These are phyloP conservation scores for Neocloeon triangulifer DNA, from an alignment of 1,140 invertebrate genomes.

Conservation along the genomic window DNA sequence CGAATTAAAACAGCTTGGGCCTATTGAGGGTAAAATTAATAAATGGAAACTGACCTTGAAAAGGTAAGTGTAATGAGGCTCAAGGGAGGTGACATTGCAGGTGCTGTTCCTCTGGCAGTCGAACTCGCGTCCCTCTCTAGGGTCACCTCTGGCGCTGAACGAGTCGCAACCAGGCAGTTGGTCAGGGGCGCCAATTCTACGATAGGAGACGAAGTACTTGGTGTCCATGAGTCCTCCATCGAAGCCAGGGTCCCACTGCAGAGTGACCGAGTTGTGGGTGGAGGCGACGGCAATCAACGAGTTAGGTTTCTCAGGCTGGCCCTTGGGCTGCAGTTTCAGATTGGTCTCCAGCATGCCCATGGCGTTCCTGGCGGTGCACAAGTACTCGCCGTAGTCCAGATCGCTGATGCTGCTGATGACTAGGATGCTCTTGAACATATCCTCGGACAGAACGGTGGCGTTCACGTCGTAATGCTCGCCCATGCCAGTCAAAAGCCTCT, in stretches of 20 bases:
- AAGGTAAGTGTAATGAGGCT: slow-evolving; percentile 59
- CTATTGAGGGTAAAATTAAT: too few relatives aligned
- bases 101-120: slow-evolving; percentile 66
- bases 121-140: slow-evolving; percentile 48
- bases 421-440: slow-evolving; percentile 60
- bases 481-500: slow-evolving; percentile 39
- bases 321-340: slow-evolving; percentile 60
- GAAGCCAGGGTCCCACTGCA: slow-evolving; percentile 70
- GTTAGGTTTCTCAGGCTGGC: slow-evolving; percentile 58
- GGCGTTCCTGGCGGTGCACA: slow-evolving; percentile 48
- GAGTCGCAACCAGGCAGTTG: neutral
- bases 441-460: slow-evolving; percentile 47
- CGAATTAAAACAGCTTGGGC: slow-evolving; percentile 1
- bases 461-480: slow-evolving; percentile 70
- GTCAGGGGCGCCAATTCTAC: slow-evolving; percentile 15
- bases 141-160: slow-evolving; percentile 23
- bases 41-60: slow-evolving; percentile 34
- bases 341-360: slow-evolving; percentile 50
- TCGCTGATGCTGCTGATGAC: slow-evolving; percentile 50
- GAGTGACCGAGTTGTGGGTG: slow-evolving; percentile 48
- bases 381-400: slow-evolving; percentile 74
- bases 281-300: slow-evolving; percentile 40
- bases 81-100: slow-evolving; percentile 61
- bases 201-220: slow-evolving; percentile 61
- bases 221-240: slow-evolving; percentile 68